Evolutionary conservation across 2,888 invertebrate genomes (phyloP).

Genomic region (Mythimna lalbum): DNA sequence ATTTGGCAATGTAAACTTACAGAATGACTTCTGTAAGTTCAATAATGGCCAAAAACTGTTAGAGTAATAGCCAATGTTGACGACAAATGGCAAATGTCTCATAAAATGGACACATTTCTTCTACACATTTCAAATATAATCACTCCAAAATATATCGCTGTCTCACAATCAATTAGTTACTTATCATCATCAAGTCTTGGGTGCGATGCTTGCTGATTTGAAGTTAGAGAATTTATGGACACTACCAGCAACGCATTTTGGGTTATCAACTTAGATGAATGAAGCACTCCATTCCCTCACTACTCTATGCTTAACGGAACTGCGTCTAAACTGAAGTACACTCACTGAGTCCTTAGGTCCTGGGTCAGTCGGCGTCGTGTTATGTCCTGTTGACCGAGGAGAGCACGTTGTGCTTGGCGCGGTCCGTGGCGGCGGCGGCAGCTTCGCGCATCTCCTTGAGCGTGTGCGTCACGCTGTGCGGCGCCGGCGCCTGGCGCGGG

Average conservation of each 20-base stretch:
- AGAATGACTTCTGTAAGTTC: too few species aligned
- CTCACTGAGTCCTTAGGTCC: slow-evolving; percentile 34
- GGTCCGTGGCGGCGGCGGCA: slow-evolving; percentile 95
- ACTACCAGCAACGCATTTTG: too few species aligned
- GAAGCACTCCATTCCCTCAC: slow-evolving; percentile 42
- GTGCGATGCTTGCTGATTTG: too few species aligned
- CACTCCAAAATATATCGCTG: neutral
- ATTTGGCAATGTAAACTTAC: too few species aligned
- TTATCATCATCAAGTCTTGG: neutral
- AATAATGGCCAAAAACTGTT: neutral
- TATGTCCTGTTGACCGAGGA: slow-evolving; percentile 86
- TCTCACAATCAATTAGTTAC: neutral
- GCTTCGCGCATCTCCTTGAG: slow-evolving; percentile 93
- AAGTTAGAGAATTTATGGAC: too few species aligned
- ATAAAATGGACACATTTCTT: neutral
- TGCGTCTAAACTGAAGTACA: neutral
- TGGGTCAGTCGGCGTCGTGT: slow-evolving; percentile 65
- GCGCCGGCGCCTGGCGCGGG: slow-evolving; percentile 79
- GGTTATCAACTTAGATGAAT: neutral
- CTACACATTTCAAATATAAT: neutral
- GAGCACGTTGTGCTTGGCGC: slow-evolving; percentile 93
- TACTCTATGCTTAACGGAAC: neutral
- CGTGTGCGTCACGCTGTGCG: slow-evolving; percentile 71
- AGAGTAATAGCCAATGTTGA: neutral
- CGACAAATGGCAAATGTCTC: neutral